Conservation (phyloP, 2,113 vertebrate species). For the Ochotona curzoniae region DNA sequence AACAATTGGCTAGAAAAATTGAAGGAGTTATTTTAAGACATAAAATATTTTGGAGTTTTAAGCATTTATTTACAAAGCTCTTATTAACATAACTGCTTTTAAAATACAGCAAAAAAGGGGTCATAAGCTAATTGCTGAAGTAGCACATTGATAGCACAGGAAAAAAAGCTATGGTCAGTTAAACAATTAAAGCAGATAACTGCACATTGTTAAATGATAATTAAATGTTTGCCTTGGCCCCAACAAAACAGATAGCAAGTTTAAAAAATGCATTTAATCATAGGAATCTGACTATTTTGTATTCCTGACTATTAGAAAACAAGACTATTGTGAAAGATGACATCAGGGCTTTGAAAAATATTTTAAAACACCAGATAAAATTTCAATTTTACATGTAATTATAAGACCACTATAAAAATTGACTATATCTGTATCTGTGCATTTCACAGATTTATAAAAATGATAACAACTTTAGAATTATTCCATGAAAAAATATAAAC, state of each 20-base stretch:
- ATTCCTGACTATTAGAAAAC: conserved; percentile 40
- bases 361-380: conserved; percentile 66
- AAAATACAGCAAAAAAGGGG: conserved; percentile 73
- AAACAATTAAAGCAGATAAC: conserved; percentile 43
- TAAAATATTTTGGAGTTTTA: conserved; percentile 72
- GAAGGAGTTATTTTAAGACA: conserved; percentile 65
- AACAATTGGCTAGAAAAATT: background rate
- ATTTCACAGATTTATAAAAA: conserved; percentile 52
- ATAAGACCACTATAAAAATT: conserved; percentile 51
- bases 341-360: conserved; percentile 23
- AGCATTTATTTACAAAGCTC: conserved; percentile 88
- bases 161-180: conserved; percentile 60
- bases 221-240: conserved; percentile 73
- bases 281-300: conserved; percentile 61
- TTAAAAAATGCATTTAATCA: conserved; percentile 59
- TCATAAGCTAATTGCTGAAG: conserved; percentile 73
- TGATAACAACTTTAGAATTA: conserved; percentile 57
- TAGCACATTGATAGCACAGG: conserved; percentile 71
- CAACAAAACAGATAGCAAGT: conserved; percentile 62
- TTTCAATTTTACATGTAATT: conserved; percentile 73
- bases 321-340: conserved; percentile 53
- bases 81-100: conserved; percentile 75
- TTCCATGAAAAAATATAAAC: conserved; percentile 59
- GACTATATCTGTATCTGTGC: conserved; percentile 21
- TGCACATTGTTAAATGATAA: conserved; percentile 73